A percentile compares a stretch with the other conserved stretches of the same genome.
These are phyloP conservation scores for Coreoperca whiteheadi DNA, from an alignment of 2,113 vertebrate species.

Conservation along the genomic window DNA sequence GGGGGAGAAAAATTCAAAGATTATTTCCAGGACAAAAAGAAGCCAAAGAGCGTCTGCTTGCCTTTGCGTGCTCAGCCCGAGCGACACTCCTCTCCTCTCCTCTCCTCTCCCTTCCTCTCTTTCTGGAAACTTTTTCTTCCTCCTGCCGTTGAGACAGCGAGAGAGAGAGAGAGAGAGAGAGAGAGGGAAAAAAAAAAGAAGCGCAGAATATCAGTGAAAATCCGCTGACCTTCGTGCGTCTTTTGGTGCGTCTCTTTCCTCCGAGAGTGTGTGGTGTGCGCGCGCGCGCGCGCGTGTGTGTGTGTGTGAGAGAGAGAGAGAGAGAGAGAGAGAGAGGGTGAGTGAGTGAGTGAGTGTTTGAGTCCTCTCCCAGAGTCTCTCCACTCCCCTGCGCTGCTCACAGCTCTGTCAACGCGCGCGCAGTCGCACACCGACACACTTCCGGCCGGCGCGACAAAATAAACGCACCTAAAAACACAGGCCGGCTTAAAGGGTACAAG, in stretches of 20 bases:
- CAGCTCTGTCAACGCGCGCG: not conserved
- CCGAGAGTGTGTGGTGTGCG: constrained; percentile 60
- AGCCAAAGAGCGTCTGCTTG: not conserved
- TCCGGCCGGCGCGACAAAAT: constrained; percentile 47
- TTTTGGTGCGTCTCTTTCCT: constrained; percentile 57
- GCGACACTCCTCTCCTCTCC: constrained; percentile 38
- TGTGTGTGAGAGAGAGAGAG: constrained; percentile 33
- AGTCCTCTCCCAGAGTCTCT: constrained; percentile 69
- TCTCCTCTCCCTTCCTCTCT: constrained; percentile 39
- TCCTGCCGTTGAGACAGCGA: constrained; percentile 17
- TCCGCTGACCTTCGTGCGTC: constrained; percentile 69
- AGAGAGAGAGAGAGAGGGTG: too few relatives aligned
- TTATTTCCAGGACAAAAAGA: constrained; percentile 27
- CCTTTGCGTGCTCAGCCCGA: constrained; percentile 6
- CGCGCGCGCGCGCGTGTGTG: too few relatives aligned
- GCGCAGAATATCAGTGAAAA: constrained; percentile 22
- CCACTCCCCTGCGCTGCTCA: constrained; percentile 74
- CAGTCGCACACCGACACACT: not conserved
- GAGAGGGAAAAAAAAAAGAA: constrained; percentile 1
- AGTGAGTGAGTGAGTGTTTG: constrained; percentile 53
- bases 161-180: too few relatives aligned
- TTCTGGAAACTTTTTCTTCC: constrained; percentile 66
- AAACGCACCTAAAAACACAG: constrained; percentile 39
- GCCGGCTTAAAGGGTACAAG: too few relatives aligned
- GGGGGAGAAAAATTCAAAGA: not conserved